phyloP scores from a whole-genome alignment of 2,888 invertebrate species.

The Polymixis flavicincta region DNA sequence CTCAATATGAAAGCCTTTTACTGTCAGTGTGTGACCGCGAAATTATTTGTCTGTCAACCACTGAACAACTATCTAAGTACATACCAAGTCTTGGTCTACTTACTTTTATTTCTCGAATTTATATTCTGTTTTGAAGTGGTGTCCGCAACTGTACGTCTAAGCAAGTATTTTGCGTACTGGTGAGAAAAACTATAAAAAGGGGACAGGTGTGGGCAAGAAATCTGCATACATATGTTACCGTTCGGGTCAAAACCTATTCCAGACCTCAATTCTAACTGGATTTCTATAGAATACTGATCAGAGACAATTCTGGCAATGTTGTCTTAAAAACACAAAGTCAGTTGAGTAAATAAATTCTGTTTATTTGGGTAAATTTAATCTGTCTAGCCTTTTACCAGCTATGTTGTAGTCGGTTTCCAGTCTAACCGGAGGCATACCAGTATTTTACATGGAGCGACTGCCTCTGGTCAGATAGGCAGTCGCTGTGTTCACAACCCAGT shows the following conservation, averaged over 20 bases:
- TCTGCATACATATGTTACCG: constrained; percentile 33
- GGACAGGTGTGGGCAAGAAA: constrained; percentile 30
- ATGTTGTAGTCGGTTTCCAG: neutral
- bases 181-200: constrained; percentile 19
- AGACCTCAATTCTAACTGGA: constrained; percentile 2
- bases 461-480: too few species aligned
- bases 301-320: neutral
- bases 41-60: too few species aligned
- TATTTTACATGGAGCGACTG: neutral
- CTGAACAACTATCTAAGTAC: too few species aligned
- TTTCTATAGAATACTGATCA: constrained; percentile 39
- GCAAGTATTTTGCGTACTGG: too few species aligned
- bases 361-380: neutral
- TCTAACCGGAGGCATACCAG: neutral
- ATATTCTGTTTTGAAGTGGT: too few species aligned
- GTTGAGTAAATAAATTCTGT: neutral
- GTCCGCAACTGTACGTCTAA: too few species aligned
- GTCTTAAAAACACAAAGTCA: too few species aligned
- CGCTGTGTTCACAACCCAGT: neutral
- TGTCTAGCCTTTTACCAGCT: neutral
- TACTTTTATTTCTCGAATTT: too few species aligned
- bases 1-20: too few species aligned
- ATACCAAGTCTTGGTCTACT: too few species aligned
- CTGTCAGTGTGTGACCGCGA: too few species aligned
- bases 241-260: constrained; percentile 12